Evolutionary conservation across 30 jellyfish, hydroid and myxozoan genomes (phyloP), one percentile per base, ranked within the genome.

Genomic region (Turritopsis dohrnii): DNA sequence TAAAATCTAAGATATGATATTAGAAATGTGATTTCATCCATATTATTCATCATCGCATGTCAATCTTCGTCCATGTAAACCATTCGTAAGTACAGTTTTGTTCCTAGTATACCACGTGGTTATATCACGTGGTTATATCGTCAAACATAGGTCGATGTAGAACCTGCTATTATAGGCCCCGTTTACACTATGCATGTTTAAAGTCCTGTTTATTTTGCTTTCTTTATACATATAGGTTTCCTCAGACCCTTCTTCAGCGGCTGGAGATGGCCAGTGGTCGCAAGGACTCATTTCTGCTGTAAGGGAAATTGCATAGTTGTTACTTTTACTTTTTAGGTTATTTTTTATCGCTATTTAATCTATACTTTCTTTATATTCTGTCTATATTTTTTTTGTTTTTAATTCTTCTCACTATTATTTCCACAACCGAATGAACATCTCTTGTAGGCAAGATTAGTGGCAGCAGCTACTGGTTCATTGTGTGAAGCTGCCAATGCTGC

Each of bases 401-500:
- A 21, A 54, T 54, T 54, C n/a, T n/a, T n/a, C n/a, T n/a, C n/a
- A n/a, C n/a, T n/a, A n/a, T 81, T 79, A 7, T 80, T 29, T 41
- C 66, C 22, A n/a, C n/a, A n/a, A n/a, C n/a, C n/a, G n/a, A n/a
- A n/a, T n/a, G n/a, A n/a, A n/a, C n/a, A n/a, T n/a, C n/a, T 26
- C 25, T 66, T 52, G 26, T 84, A 94, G 99, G 99, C 99, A 18
- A 87, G 97, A 18, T 83, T 95, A 89, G 99, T 95, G 13, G 99
- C 99, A 28, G 98, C 97, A 7, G 98, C 98, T 4, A 95, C 99
- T 0, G 97, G 97, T 71, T 85, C 96, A 76, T 96, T 95, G 84
- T 95, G 99, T 87, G 99, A 95, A 71, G 99, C 97, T 84, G 99
- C 99, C 60, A 95, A 95, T 86, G 98, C 97, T n/a, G 99, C 98